Evolutionary conservation across 2,888 invertebrate species (phyloP), one percentile per base, ranked within the genome.

Genomic region (Aquatica leii): DNA sequence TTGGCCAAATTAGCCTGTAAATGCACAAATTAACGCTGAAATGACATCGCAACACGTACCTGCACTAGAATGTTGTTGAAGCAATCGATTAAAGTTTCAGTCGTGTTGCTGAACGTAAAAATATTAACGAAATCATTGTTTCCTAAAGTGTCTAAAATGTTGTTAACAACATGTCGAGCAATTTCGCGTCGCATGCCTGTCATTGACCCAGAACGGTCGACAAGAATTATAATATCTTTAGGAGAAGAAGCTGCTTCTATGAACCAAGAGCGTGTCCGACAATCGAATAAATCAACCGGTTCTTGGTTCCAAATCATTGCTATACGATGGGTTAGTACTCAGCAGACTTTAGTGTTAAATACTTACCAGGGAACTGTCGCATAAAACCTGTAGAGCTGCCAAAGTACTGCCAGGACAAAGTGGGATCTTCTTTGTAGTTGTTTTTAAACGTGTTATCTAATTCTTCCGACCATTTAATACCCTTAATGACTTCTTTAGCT

Each of bases 91-190:
- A 94, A 87, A 76, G 90, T 88, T 71, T 92, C 90, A 0, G 91
- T 91, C 46, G 87, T 87, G 74, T 91, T 89, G 71, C 93, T 92
- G 84, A 98, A 98, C 78, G 92, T 92, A 83, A 94, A 91, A 70
- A 99, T 94, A 80, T 98, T 98, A 73, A 99, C 97, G 84, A 94
- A 98, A 82, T 98, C 98, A 82, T 99, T 97, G 81, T 97, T 97
- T 52, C 95, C 96, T 40, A 98, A 88, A 0, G 98, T 99, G 76
- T 98, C 97, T 70, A 99, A 85, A 70, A 99, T 97, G 74, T 91
- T 93, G 66, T 90, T 90, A 65, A 92, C 92, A 41, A 93, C 92
- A 78, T 92, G 92, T 80, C 90, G 87, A 56, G 97, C 97, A 72
- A 98, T 97, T 82, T 96, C 95, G 75, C 93, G 88, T 72, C 91